These are phyloP conservation scores for Aspidoscelis tigris DNA, from an alignment of 2,113 vertebrate genomes.

Conservation along the genomic window DNA sequence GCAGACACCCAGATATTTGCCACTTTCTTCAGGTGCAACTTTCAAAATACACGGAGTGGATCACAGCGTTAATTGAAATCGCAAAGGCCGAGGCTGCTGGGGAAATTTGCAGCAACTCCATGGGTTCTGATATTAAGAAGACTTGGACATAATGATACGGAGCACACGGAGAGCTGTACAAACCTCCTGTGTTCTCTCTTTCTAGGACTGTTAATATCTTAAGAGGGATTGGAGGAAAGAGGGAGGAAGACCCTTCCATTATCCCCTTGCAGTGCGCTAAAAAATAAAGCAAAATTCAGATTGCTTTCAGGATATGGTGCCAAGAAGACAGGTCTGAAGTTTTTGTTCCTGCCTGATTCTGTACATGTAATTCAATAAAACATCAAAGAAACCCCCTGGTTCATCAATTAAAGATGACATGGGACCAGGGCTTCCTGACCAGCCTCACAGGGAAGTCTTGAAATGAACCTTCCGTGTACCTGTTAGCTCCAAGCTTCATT, in stretches of 20 bases:
- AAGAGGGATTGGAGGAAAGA: too few species aligned
- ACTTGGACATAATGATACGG: conserved; percentile 35
- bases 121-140: background rate
- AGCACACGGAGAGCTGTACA: conserved; percentile 1
- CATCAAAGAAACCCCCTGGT: conserved; percentile 40
- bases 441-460: conserved; percentile 56
- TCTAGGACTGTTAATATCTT: conserved; percentile 9
- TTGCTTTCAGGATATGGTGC: background rate
- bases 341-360: conserved; percentile 60
- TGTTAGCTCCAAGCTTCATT: conserved; percentile 51
- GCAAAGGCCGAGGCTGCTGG: too few species aligned
- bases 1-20: too few species aligned
- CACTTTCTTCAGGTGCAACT: background rate
- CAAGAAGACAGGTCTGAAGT: background rate
- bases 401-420: conserved; percentile 70
- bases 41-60: background rate
- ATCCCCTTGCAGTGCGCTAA: background rate
- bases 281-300: background rate
- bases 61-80: background rate
- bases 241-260: background rate
- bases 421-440: conserved; percentile 66
- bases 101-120: background rate
- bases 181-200: background rate
- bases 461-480: conserved; percentile 28
- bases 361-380: conserved; percentile 64